These are phyloP conservation scores for Podarcis raffonei DNA, from an alignment of 2,113 vertebrate species.

Conservation along the genomic window DNA sequence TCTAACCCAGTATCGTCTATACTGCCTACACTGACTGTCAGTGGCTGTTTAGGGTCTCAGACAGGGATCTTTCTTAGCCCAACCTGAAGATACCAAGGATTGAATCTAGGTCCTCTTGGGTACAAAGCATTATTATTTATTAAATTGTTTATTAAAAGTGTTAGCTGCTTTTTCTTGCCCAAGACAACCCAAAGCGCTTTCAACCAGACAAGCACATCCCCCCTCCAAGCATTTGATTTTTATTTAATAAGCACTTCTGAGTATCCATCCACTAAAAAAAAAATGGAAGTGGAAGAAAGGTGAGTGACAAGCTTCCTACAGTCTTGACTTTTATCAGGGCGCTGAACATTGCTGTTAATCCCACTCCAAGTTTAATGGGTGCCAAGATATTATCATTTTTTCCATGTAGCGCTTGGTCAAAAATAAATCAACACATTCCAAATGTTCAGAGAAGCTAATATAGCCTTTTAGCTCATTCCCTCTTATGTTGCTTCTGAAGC, in stretches of 20 bases:
- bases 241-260: neutral
- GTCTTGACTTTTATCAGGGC: neutral
- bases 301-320: neutral
- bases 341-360: neutral
- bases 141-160: too few species aligned
- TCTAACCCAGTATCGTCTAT: neutral
- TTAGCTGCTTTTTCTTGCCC: too few species aligned
- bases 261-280: neutral
- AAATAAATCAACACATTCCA: constrained; percentile 1
- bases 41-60: neutral
- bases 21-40: neutral
- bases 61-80: too few species aligned
- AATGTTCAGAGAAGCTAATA: neutral
- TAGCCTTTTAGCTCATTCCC: too few species aligned
- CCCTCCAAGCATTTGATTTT: neutral
- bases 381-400: neutral
- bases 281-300: neutral
- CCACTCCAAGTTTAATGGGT: neutral
- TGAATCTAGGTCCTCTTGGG: neutral
- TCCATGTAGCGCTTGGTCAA: constrained; percentile 13
- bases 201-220: neutral
- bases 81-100: neutral
- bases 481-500: neutral
- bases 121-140: neutral
- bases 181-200: too few species aligned